Evolutionary conservation across 2,113 vertebrate genomes (phyloP).

Genomic region (Gymnarchus niloticus): DNA sequence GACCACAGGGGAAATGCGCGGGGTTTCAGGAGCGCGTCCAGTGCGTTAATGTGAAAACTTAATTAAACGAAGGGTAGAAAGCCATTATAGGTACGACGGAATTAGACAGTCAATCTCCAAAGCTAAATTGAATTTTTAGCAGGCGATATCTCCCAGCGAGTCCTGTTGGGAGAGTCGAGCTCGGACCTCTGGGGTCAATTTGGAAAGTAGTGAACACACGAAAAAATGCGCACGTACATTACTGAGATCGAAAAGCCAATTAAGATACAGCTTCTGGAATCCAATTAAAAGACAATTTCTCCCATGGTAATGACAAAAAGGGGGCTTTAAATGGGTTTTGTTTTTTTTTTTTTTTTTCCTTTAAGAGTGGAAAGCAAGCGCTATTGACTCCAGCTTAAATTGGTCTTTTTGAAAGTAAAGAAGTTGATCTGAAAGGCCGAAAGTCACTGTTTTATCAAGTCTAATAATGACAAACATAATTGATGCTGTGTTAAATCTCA

Average conservation of each 20-base stretch:
- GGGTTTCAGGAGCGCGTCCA: conserved; percentile 60
- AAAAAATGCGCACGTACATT: conserved; percentile 47
- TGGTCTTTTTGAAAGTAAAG: conserved; percentile 36
- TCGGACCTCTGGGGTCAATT: conserved; percentile 60
- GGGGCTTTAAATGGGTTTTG: conserved; percentile 44
- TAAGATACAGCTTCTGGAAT: conserved; percentile 49
- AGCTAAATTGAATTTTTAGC: conserved; percentile 56
- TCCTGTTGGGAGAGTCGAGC: conserved; percentile 52
- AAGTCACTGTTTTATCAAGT: conserved; percentile 45
- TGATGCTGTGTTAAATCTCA: conserved; percentile 47
- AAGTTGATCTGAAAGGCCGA: conserved; percentile 26
- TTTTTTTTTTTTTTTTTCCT: conserved; percentile 41
- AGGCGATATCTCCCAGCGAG: conserved; percentile 52
- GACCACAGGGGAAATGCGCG: conserved; percentile 63
- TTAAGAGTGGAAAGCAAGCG: conserved; percentile 42
- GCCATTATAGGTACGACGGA: conserved; percentile 55
- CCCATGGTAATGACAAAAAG: conserved; percentile 40
- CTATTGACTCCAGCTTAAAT: conserved; percentile 51
- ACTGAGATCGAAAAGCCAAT: conserved; percentile 49
- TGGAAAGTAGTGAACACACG: conserved; percentile 49
- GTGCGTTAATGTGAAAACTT: conserved; percentile 64
- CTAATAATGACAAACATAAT: conserved; percentile 47
- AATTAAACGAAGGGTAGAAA: conserved; percentile 69
- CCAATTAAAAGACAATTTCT: conserved; percentile 56
- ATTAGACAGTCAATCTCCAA: conserved; percentile 68